These are phyloP conservation scores for Grus americana DNA, from an alignment of 2,113 vertebrate genomes.

Conservation along the genomic window DNA sequence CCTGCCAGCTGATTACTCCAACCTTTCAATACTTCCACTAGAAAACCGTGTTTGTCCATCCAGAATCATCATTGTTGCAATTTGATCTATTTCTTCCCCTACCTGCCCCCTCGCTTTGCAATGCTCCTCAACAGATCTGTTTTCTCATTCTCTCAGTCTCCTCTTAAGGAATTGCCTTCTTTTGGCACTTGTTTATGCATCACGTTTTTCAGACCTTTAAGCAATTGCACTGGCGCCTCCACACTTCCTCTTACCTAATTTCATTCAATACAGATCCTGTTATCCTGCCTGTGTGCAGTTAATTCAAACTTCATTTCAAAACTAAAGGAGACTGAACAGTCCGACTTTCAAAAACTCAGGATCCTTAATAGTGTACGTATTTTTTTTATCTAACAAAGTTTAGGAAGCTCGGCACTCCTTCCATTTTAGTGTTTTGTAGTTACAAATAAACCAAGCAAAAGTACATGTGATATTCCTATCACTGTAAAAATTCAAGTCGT, in stretches of 20 bases:
- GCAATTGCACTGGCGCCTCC: not conserved
- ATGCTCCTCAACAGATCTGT: not conserved
- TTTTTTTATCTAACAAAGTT: not conserved
- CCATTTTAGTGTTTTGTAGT: not conserved
- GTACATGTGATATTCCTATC: not conserved
- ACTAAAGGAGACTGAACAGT: not conserved
- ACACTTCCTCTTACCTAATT: not conserved
- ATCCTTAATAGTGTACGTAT: not conserved
- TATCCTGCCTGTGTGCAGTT: not conserved
- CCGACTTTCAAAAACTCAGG: not conserved
- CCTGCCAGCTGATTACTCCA: not conserved
- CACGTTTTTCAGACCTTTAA: not conserved
- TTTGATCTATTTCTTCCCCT: not conserved
- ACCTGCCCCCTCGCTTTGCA: not conserved
- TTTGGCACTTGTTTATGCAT: not conserved
- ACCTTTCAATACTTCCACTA: not conserved
- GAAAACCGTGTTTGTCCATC: not conserved
- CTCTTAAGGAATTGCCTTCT: not conserved
- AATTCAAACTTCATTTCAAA: constrained; percentile 36
- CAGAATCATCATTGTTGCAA: not conserved
- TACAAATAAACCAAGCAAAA: not conserved
- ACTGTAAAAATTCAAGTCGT: not conserved
- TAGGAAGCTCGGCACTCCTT: not conserved
- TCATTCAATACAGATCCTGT: not conserved
- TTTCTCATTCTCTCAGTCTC: not conserved